Evolutionary conservation across 2,888 invertebrate genomes (phyloP).

Genomic region (Trissolcus brochymenae): DNA sequence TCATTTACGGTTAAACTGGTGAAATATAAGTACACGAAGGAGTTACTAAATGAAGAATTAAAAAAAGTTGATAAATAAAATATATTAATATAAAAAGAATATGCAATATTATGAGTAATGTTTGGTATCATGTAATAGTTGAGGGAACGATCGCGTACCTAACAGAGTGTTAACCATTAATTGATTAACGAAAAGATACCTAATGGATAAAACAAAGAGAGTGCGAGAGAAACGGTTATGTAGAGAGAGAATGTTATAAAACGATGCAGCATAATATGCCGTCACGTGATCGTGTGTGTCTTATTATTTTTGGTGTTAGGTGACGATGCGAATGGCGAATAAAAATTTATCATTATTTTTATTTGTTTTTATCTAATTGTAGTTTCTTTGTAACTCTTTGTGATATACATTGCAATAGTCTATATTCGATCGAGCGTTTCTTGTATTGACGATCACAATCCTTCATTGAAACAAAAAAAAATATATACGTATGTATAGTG

Average conservation of each 20-base stretch:
- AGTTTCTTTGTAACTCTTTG: slow-evolving; percentile 76
- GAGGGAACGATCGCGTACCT: slow-evolving; percentile 59
- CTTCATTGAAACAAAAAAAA: slow-evolving; percentile 63
- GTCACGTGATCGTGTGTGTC: slow-evolving; percentile 63
- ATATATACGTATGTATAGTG: slow-evolving; percentile 62
- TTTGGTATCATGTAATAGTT: slow-evolving; percentile 63
- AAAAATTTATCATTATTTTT: slow-evolving; percentile 70
- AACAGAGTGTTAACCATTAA: slow-evolving; percentile 53
- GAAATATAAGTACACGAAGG: neutral
- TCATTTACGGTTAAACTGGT: neutral
- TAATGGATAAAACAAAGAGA: slow-evolving; percentile 49
- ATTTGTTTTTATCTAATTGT: slow-evolving; percentile 76
- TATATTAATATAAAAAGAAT: slow-evolving; percentile 59
- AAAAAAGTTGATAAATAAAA: slow-evolving; percentile 52
- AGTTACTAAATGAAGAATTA: too few species aligned
- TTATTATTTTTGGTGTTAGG: slow-evolving; percentile 68
- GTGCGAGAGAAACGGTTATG: slow-evolving; percentile 36
- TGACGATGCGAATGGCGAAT: slow-evolving; percentile 65
- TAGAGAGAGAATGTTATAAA: slow-evolving; percentile 41
- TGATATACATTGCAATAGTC: slow-evolving; percentile 77
- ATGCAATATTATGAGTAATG: slow-evolving; percentile 64
- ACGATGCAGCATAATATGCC: slow-evolving; percentile 29
- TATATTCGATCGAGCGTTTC: slow-evolving; percentile 71
- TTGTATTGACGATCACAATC: slow-evolving; percentile 72
- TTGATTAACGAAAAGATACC: slow-evolving; percentile 48